Evolutionary conservation across 2,888 invertebrate species (phyloP).

Genomic region (Cordylochernes scorpioides): DNA sequence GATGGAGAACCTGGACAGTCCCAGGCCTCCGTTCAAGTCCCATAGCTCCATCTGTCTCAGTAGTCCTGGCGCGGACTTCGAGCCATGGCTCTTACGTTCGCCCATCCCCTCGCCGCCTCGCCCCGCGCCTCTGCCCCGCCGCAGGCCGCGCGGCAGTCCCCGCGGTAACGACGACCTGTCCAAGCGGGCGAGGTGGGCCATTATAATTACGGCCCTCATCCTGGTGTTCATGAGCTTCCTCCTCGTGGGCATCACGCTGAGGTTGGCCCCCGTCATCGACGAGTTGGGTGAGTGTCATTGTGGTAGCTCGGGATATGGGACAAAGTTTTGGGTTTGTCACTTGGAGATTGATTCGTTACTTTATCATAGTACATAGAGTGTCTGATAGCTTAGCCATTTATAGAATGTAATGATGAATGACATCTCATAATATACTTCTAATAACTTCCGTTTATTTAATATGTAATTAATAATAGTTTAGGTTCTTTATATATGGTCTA

Average conservation of each 20-base stretch:
- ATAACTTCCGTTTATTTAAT: too few relatives aligned
- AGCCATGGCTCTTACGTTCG: neutral
- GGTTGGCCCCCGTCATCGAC: neutral
- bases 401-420: too few relatives aligned
- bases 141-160: neutral
- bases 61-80: neutral
- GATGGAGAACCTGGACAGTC: too few relatives aligned
- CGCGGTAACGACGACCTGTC: neutral
- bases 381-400: too few relatives aligned
- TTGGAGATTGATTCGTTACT: too few relatives aligned
- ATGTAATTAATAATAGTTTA: too few relatives aligned
- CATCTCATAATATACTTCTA: too few relatives aligned
- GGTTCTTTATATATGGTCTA: too few relatives aligned
- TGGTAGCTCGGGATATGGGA: too few relatives aligned
- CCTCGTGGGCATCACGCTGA: neutral
- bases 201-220: neutral
- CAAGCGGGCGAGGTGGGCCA: neutral
- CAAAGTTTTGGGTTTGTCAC: too few relatives aligned
- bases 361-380: too few relatives aligned
- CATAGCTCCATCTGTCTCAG: neutral
- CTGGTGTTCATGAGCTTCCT: neutral
- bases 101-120: neutral
- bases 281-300: neutral
- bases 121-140: neutral
- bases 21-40: neutral